Conservation (phyloP, 2,888 invertebrate genomes). For the Cataglyphis cursor region DNA sequence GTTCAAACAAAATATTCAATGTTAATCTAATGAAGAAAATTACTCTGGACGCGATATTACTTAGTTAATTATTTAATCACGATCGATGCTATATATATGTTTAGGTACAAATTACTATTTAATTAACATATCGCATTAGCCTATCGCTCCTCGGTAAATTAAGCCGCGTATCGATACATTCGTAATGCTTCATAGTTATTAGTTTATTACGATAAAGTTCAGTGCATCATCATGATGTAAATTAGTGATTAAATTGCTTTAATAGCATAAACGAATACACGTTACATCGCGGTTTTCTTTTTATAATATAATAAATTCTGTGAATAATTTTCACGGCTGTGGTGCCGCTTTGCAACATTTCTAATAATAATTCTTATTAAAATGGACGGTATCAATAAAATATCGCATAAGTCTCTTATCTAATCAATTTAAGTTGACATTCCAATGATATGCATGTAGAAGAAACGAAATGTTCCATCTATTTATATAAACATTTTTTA, state of each 20-base stretch:
- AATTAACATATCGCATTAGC: slow-evolving; percentile 54
- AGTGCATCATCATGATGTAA: slow-evolving; percentile 24
- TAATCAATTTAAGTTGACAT: neutral
- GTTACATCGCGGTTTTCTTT: slow-evolving; percentile 25
- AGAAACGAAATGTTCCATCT: neutral
- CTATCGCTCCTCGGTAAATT: slow-evolving; percentile 32
- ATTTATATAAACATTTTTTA: neutral
- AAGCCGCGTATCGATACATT: slow-evolving; percentile 45
- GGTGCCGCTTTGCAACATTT: neutral
- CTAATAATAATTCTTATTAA: slow-evolving; percentile 9
- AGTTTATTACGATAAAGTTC: slow-evolving; percentile 51
- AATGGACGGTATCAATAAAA: neutral
- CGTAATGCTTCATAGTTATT: slow-evolving; percentile 43
- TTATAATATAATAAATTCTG: neutral
- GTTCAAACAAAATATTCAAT: slow-evolving; percentile 6
- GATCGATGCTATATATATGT: slow-evolving; percentile 32
- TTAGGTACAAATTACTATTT: slow-evolving; percentile 50
- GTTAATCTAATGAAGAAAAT: slow-evolving; percentile 51
- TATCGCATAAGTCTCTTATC: neutral
- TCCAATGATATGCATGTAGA: no score
- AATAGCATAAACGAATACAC: slow-evolving; percentile 13
- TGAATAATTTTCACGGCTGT: neutral
- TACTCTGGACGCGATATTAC: slow-evolving; percentile 36
- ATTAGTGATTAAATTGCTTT: slow-evolving; percentile 46
- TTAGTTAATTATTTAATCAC: slow-evolving; percentile 55